Base-by-base conservation (phyloP, 1,140 invertebrate genomes). In the Vanessa atalanta region DNA sequence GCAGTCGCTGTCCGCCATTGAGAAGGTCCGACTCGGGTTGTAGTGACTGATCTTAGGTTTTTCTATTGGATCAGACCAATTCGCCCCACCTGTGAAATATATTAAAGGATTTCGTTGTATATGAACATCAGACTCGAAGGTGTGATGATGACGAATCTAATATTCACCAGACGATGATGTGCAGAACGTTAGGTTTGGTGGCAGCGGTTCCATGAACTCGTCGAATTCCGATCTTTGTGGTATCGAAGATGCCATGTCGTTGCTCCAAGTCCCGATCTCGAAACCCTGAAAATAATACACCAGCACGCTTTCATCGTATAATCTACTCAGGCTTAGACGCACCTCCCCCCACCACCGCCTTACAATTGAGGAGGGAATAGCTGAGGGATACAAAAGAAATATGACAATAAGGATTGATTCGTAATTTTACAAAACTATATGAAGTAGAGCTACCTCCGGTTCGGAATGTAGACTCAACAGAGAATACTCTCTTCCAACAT, bases 231-330 rank as follows among this genome's bases (percentile, higher is more conserved):
- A 1, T 9, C 43, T n/a, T 0, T 79, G 65, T 0, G 88, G 87
- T 48, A 90, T 90, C 3, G 79, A 88, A 23, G 85, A 93, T 0
- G 96, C 96, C 97, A 98, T 97, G 20, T 98, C 97, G 88, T 98
- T 98, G 0, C 96, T 96, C 97, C 97, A 98, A 0, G 96, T 98
- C n/a, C 97, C 97, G 70, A 98, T 97, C 88, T 97, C 97, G 81
- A 97, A 94, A 80, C 94, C 89, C 89, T 94, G 87, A 3, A 65
- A 47, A 23, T 11, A 51, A 63, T 15, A 43, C 37, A 43, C 37
- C 26, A 31, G 26, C 26, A 31, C 0, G 3, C 3, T 1, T 31
- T 31, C 26, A 31, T 31, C 26, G 6, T 31, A 6, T 31, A 20
- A 20, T 31, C 26, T 31, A 31, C 26, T 31, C 26, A 31, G 26